Conservation (phyloP, 2,888 invertebrate species). For the Lithophane ornitopus region DNA sequence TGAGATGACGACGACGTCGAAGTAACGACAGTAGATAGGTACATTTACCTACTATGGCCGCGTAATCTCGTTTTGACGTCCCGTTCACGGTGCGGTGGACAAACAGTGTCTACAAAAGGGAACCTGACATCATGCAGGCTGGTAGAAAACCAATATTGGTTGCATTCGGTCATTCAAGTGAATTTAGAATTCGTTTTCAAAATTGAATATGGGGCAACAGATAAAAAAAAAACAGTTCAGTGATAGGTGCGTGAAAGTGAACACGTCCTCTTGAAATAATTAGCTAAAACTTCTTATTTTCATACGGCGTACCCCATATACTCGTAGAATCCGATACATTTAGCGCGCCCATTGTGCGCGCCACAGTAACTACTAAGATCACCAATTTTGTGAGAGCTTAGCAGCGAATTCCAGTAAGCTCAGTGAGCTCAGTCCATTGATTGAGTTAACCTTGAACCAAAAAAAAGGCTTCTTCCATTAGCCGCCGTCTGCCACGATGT, state of each 20-base stretch:
- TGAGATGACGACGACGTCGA: too few relatives aligned
- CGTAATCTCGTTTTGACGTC: too few relatives aligned
- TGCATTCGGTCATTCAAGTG: too few relatives aligned
- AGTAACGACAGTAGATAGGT: too few relatives aligned
- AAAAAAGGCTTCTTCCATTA: not conserved
- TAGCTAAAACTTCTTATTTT: not conserved
- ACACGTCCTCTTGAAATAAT: not conserved
- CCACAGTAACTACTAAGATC: not conserved
- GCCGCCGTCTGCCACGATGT: not conserved
- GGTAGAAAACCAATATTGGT: too few relatives aligned
- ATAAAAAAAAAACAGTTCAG: too few relatives aligned
- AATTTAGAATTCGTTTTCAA: too few relatives aligned
- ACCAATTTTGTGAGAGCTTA: not conserved
- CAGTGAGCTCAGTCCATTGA: not conserved
- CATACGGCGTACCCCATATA: not conserved
- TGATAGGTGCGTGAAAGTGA: not conserved
- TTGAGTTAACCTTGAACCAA: constrained; percentile 16
- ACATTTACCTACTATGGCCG: too few relatives aligned
- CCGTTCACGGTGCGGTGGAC: too few relatives aligned
- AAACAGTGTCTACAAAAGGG: too few relatives aligned
- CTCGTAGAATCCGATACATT: not conserved
- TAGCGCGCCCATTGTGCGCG: not conserved
- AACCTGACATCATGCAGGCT: too few relatives aligned
- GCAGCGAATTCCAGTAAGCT: not conserved
- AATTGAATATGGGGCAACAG: too few relatives aligned